phyloP scores from a whole-genome alignment of 2,113 vertebrate genomes.

The Clarias gariepinus region DNA sequence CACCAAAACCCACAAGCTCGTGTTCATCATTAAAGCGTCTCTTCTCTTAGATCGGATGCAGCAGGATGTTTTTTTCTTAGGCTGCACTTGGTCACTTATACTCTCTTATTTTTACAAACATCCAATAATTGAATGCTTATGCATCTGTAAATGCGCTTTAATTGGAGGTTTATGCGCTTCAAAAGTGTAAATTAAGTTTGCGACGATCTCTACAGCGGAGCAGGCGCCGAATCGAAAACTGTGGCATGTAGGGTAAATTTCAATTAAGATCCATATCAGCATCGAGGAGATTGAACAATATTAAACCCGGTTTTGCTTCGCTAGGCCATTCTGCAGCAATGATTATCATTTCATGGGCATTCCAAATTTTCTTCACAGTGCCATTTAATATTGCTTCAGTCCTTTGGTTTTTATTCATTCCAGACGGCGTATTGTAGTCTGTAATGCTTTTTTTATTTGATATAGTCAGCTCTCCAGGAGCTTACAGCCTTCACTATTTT shows the following conservation, averaged over 20 bases:
- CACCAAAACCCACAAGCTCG: slow-evolving; percentile 29
- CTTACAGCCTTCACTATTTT: slow-evolving; percentile 61
- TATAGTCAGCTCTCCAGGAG: slow-evolving; percentile 58
- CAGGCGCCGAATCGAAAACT: slow-evolving; percentile 18
- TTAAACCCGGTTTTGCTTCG: slow-evolving; percentile 40
- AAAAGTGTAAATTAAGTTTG: slow-evolving; percentile 34
- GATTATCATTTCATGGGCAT: slow-evolving; percentile 63
- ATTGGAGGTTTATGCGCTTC: slow-evolving; percentile 36
- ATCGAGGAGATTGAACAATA: slow-evolving; percentile 37
- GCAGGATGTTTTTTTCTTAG: slow-evolving; percentile 5
- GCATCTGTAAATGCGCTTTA: slow-evolving; percentile 31
- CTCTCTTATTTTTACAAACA: slow-evolving; percentile 19
- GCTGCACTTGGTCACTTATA: background rate
- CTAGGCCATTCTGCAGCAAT: slow-evolving; percentile 54
- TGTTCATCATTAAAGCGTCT: slow-evolving; percentile 50
- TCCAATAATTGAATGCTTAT: slow-evolving; percentile 19
- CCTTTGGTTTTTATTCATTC: slow-evolving; percentile 60
- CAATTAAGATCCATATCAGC: slow-evolving; percentile 46
- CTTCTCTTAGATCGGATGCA: slow-evolving; percentile 35
- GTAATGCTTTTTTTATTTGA: slow-evolving; percentile 66
- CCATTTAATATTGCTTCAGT: slow-evolving; percentile 53
- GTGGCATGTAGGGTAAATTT: slow-evolving; percentile 41
- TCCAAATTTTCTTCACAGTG: slow-evolving; percentile 55
- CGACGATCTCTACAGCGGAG: background rate
- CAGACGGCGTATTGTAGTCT: slow-evolving; percentile 60